Percentiles rank a stretch among this genome's conserved stretches.
Conservation (phyloP, 2,113 vertebrate genomes). For the Xenopus borealis region DNA sequence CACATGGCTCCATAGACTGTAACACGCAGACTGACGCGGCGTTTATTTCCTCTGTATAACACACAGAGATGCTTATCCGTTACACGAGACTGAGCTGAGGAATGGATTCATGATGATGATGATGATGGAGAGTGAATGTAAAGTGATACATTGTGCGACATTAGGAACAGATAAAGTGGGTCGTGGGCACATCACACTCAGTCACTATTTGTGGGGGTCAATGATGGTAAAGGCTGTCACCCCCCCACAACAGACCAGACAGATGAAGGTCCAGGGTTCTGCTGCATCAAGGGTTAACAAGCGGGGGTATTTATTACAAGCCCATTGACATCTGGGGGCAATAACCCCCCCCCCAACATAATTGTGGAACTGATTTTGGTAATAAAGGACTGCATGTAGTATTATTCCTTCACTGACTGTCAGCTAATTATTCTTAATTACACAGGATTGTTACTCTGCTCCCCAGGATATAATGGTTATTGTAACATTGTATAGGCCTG, state of each 20-base stretch:
- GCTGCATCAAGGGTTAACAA: background rate
- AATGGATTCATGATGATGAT: background rate
- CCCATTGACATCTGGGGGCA: no score
- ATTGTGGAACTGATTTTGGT: no score
- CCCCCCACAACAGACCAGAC: no score
- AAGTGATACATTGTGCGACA: background rate
- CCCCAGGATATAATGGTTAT: no score
- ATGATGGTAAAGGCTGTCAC: background rate
- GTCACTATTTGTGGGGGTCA: slow-evolving; percentile 12
- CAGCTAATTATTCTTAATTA: no score
- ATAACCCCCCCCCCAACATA: no score
- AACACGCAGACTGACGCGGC: background rate
- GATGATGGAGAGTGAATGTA: background rate
- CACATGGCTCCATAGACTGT: slow-evolving; percentile 11
- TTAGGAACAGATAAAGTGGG: background rate
- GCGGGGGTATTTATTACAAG: no score
- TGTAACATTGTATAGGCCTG: no score
- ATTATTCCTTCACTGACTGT: no score
- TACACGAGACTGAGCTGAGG: background rate
- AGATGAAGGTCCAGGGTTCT: background rate
- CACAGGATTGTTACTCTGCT: no score
- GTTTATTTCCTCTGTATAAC: background rate
- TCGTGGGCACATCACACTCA: background rate
- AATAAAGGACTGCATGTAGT: no score
- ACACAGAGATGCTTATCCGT: background rate